These are phyloP conservation scores for Lepidocolaptes lacrymiger DNA, from an alignment of 2,797 vertebrate genomes.

Conservation along the genomic window DNA sequence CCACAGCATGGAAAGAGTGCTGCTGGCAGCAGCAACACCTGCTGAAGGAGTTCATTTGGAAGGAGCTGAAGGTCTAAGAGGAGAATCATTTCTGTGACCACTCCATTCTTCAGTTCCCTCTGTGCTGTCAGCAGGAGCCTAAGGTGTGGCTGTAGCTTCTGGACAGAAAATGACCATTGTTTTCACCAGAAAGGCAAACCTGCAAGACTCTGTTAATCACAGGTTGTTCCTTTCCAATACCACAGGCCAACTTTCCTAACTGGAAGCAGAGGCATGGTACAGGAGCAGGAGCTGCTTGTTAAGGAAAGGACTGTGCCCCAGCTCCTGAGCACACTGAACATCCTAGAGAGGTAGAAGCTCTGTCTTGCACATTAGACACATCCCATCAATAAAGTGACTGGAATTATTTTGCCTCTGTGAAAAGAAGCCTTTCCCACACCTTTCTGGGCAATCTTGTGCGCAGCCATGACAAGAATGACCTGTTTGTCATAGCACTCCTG, in stretches of 20 bases:
- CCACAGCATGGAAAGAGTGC: neutral
- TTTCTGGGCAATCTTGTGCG: neutral
- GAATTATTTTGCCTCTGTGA: neutral
- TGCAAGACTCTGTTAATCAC: neutral
- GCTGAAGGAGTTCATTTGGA: neutral
- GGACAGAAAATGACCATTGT: neutral
- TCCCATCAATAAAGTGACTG: neutral
- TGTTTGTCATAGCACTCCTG: neutral
- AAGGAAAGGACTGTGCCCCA: neutral
- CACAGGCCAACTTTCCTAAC: neutral
- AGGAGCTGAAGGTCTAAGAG: neutral
- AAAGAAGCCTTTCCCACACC: neutral
- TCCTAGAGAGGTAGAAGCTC: neutral
- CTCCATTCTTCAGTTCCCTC: neutral
- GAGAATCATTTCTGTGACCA: neutral
- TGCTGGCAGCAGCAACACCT: neutral
- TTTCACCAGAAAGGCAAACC: neutral
- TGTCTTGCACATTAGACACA: neutral
- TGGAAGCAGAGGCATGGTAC: neutral
- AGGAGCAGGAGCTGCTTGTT: neutral
- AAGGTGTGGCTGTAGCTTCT: neutral
- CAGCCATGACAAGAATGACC: neutral
- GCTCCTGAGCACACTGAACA: neutral
- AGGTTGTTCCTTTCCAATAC: neutral
- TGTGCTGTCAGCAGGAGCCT: neutral